Base-by-base conservation (phyloP, 2,888 invertebrate genomes). In the Aleiodes testaceus region DNA sequence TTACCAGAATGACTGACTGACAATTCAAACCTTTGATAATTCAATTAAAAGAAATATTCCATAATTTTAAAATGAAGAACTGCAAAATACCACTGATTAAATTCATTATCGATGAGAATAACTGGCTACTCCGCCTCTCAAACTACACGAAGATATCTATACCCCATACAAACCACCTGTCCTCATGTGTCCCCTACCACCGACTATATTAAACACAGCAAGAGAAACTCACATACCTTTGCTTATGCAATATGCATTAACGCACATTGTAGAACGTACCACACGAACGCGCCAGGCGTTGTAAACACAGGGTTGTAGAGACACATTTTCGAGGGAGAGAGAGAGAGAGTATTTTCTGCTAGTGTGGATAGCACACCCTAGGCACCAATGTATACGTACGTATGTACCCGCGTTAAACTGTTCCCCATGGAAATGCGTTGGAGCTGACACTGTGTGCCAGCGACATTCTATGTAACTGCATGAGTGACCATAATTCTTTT, bases 171-270 rank as follows among this genome's bases (percentile, higher is more conserved):
- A 52, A 52, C 52, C 52, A 52, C 52, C 52, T 52, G 52, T 18
- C 52, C 52, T 52, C 52, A 22, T 12, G 18, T 52, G 9, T 36
- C 36, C 9, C 36, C 14, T 55, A 4, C 7, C 18, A 11, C 63
- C 12, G 18, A 22, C 52, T 52, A 52, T 52, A 52, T 52, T 18
- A 52, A 52, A 52, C 52, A 18, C 52, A 18, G 61, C 59, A 49
- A 30, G 52, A 52, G 52, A 52, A 52, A 52, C 9, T 52, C 52
- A 52, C 52, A 22, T 52, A 52, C 52, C 49, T 55, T 26, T 18
- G 30, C 45, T 63, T 64, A 69, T 69, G 64, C 45, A 69, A 64
- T 64, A 64, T 69, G 69, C 69, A 69, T 64, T 69, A 64, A 69
- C 69, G 69, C 69, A 69, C 53, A 52, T 53, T 36, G 26, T 18